Evolutionary conservation across 2,797 vertebrate genomes (phyloP).

Genomic region (Margarornis squamiger): DNA sequence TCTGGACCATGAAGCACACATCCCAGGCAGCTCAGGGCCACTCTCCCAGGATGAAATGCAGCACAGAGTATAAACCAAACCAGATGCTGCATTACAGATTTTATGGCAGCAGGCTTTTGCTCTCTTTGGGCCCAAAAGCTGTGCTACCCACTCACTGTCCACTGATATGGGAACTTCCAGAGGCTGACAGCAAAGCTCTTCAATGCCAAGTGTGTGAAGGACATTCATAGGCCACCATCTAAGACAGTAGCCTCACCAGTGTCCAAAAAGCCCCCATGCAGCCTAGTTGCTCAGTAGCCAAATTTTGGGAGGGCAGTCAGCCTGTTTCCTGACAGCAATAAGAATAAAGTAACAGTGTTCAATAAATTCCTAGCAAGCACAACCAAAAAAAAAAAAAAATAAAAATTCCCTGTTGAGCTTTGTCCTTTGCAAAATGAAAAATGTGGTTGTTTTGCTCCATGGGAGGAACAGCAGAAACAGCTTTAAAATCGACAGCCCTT

Average conservation of each 20-base stretch:
- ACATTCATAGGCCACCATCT: conserved; percentile 15
- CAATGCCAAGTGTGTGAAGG: not conserved
- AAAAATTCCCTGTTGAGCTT: not conserved
- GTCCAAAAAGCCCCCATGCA: conserved; percentile 48
- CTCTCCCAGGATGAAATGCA: not conserved
- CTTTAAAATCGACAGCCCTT: not conserved
- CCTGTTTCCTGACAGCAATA: conserved; percentile 34
- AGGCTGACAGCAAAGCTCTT: not conserved
- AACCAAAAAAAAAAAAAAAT: not conserved
- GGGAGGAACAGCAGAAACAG: not conserved
- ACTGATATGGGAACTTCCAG: not conserved
- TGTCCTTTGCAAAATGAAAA: conserved; percentile 50
- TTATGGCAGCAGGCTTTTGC: not conserved
- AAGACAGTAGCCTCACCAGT: conserved; percentile 43
- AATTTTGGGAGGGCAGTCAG: conserved; percentile 17
- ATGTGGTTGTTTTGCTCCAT: conserved; percentile 37
- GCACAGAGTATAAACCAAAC: not conserved
- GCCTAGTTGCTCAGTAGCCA: conserved; percentile 26
- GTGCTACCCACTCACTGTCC: not conserved
- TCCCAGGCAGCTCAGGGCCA: rapidly evolving
- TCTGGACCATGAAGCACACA: not conserved
- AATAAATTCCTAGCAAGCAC: conserved; percentile 36
- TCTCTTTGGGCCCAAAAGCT: not conserved
- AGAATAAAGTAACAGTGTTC: not conserved
- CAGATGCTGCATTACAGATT: not conserved